Conservation (phyloP, 2,797 vertebrate genomes). For the Cheracebus regulus region DNA sequence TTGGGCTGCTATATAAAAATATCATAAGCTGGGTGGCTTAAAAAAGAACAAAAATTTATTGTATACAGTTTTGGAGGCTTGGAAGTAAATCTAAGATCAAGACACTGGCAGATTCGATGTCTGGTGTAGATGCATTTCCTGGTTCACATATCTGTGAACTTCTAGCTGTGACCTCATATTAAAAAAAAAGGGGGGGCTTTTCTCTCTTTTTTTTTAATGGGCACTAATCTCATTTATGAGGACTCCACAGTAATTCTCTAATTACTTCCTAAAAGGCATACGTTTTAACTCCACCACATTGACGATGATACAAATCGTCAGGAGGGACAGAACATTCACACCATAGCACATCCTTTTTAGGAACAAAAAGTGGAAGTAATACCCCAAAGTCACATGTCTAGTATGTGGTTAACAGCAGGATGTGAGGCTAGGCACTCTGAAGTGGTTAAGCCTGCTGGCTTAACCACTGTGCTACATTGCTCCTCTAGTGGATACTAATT, state of each 20-base stretch:
- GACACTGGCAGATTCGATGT: neutral
- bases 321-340: neutral
- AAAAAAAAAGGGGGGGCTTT: fast-evolving
- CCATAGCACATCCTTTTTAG: neutral
- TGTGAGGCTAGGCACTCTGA: neutral
- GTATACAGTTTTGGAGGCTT: neutral
- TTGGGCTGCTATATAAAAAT: neutral
- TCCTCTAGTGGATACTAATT: neutral
- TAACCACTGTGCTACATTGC: neutral
- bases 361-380: neutral
- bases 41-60: neutral
- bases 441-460: no score
- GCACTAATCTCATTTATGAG: neutral
- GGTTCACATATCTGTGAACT: neutral
- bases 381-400: neutral
- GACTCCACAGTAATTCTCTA: neutral
- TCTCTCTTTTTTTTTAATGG: neutral
- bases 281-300: neutral
- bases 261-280: neutral
- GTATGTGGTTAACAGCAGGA: neutral
- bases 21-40: neutral
- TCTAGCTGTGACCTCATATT: neutral
- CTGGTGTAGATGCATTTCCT: neutral
- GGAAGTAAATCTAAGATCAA: neutral
- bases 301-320: neutral